Evolutionary conservation across 1,140 invertebrate genomes (phyloP).

Genomic region (Atta cephalotes): DNA sequence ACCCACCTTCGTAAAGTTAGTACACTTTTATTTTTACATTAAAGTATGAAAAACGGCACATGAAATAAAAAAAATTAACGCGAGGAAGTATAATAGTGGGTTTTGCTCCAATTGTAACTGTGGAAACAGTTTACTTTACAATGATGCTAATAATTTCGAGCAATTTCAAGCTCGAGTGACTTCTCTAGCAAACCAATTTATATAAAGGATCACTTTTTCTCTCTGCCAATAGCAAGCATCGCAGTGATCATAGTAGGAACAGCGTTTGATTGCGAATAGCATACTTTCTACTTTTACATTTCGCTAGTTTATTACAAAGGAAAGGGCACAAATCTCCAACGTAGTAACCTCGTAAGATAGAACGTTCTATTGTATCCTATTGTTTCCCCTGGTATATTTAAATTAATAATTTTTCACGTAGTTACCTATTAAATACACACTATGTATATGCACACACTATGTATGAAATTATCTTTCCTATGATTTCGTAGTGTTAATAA

Average conservation of each 20-base stretch:
- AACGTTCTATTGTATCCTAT: neutral
- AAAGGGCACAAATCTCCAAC: constrained; percentile 32
- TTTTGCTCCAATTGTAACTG: constrained; percentile 31
- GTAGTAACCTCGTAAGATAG: no score
- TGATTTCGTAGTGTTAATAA: constrained; percentile 26
- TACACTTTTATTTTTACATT: neutral
- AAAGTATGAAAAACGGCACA: constrained; percentile 10
- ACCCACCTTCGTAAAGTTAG: neutral
- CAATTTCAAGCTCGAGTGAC: constrained; percentile 67
- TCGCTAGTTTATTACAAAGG: constrained; percentile 29
- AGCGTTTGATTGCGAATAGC: constrained; percentile 55
- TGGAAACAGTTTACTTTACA: constrained; percentile 23
- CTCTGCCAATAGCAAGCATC: constrained; percentile 42
- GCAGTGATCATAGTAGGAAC: constrained; percentile 54
- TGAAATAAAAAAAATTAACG: constrained; percentile 18
- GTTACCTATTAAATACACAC: neutral
- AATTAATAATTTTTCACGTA: constrained; percentile 27
- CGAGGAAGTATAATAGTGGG: neutral
- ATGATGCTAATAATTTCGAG: constrained; percentile 61
- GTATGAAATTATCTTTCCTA: constrained; percentile 4
- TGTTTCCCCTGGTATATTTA: neutral
- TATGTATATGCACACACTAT: neutral
- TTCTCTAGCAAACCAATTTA: constrained; percentile 61
- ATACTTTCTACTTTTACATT: constrained; percentile 69
- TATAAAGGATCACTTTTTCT: constrained; percentile 64